Conservation (phyloP, 2,113 vertebrate species). For the Elgaria multicarinata region DNA sequence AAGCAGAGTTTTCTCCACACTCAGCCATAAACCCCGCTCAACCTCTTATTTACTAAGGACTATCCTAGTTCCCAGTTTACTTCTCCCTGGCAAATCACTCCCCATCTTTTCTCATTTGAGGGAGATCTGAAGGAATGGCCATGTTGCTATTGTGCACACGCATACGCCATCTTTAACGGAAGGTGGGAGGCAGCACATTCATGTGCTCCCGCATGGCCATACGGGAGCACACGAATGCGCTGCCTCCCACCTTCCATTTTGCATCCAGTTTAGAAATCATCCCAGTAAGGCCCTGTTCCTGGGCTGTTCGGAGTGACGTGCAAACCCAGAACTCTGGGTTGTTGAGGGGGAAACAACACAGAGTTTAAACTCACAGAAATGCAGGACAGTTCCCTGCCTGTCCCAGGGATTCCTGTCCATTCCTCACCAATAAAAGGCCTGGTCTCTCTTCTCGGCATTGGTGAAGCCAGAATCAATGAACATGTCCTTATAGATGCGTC, state of each 20-base stretch:
- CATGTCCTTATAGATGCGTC: conserved; percentile 93
- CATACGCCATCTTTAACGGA: background rate
- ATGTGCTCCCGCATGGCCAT: too few relatives aligned
- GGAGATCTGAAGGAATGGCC: background rate
- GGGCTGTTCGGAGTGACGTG: too few relatives aligned
- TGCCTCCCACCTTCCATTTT: too few relatives aligned
- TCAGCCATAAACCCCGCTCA: background rate
- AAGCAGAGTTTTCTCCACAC: too few relatives aligned
- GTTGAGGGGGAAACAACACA: too few relatives aligned
- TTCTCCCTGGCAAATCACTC: background rate
- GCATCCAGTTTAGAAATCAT: too few relatives aligned
- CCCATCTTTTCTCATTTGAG: background rate
- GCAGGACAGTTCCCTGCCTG: too few relatives aligned
- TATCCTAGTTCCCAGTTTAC: background rate
- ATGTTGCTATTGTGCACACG: background rate
- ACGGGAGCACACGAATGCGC: too few relatives aligned
- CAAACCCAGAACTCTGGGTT: too few relatives aligned
- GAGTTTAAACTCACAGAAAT: too few relatives aligned
- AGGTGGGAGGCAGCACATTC: too few relatives aligned
- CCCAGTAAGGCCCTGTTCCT: too few relatives aligned
- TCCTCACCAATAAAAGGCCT: conserved; percentile 85
- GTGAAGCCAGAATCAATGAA: conserved; percentile 86
- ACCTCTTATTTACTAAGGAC: background rate
- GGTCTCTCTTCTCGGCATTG: conserved; percentile 78
- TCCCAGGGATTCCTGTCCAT: background rate